These are phyloP conservation scores for Willisornis vidua DNA, from an alignment of 2,113 vertebrate species.

Conservation along the genomic window DNA sequence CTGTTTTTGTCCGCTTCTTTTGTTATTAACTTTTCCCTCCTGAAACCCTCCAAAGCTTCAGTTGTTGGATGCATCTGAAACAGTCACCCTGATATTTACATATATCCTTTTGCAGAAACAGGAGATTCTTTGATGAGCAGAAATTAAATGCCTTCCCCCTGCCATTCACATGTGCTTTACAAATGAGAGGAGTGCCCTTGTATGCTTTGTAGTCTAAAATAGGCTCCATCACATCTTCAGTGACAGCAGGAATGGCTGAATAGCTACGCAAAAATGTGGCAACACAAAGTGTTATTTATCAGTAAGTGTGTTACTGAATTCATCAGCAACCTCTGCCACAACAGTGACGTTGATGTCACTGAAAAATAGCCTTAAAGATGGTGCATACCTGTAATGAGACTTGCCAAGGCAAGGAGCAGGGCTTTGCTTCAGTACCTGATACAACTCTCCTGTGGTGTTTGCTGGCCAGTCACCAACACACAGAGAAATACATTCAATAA, in stretches of 20 bases:
- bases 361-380: background rate
- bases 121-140: background rate
- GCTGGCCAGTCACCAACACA: constrained; percentile 74
- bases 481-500: background rate
- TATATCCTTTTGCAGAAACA: background rate
- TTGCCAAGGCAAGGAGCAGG: constrained; percentile 81
- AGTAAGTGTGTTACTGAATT: background rate
- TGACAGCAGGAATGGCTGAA: background rate
- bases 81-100: background rate
- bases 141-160: background rate
- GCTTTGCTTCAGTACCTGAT: constrained; percentile 77
- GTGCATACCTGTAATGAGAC: constrained; percentile 78
- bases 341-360: background rate
- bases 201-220: background rate
- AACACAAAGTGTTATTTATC: background rate
- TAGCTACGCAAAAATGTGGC: background rate
- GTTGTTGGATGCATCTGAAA: background rate
- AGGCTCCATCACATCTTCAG: background rate
- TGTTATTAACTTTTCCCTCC: background rate
- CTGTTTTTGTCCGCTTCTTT: background rate
- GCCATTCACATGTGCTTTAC: background rate
- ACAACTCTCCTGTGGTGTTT: constrained; percentile 75
- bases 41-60: background rate
- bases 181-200: background rate
- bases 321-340: background rate